phyloP scores from a whole-genome alignment of 2,797 vertebrate genomes.

The Diplodus puntazzo region DNA sequence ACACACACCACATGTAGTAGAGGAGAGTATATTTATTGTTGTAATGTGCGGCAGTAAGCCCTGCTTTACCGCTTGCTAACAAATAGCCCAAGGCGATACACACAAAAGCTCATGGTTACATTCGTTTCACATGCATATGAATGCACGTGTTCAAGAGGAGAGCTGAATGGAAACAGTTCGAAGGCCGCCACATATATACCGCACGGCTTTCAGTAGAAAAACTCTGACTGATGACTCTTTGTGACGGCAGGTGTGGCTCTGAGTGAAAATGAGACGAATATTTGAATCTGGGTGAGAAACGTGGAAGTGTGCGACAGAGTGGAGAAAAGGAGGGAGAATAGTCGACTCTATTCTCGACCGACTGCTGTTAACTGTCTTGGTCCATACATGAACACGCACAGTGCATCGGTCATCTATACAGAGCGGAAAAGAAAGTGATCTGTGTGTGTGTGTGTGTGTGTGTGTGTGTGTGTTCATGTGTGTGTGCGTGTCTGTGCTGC shows the following conservation, averaged over 20 bases:
- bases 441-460: neutral
- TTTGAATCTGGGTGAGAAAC: conserved; percentile 41
- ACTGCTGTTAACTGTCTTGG: conserved; percentile 69
- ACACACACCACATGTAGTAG: conserved; percentile 37
- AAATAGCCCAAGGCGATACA: conserved; percentile 57
- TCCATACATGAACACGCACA: conserved; percentile 32
- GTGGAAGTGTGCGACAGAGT: conserved; percentile 28
- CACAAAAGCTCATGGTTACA: conserved; percentile 49
- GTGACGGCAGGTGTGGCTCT: neutral
- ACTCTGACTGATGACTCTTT: conserved; percentile 7
- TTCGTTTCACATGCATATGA: conserved; percentile 34
- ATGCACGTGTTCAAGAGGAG: neutral
- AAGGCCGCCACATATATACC: conserved; percentile 18
- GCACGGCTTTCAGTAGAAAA: conserved; percentile 29
- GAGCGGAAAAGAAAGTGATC: conserved; percentile 25
- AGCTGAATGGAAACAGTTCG: conserved; percentile 9
- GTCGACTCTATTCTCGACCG: conserved; percentile 74
- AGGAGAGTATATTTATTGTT: conserved; percentile 32
- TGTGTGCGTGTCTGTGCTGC: conserved; percentile 1
- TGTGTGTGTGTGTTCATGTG: too few species aligned
- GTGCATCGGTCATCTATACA: conserved; percentile 48
- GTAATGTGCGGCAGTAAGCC: conserved; percentile 42
- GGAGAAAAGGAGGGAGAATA: conserved; percentile 45
- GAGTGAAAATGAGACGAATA: conserved; percentile 32
- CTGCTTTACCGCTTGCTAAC: conserved; percentile 47